Evolutionary conservation across 1,140 invertebrate species (phyloP).

Genomic region (Panonychus citri): DNA sequence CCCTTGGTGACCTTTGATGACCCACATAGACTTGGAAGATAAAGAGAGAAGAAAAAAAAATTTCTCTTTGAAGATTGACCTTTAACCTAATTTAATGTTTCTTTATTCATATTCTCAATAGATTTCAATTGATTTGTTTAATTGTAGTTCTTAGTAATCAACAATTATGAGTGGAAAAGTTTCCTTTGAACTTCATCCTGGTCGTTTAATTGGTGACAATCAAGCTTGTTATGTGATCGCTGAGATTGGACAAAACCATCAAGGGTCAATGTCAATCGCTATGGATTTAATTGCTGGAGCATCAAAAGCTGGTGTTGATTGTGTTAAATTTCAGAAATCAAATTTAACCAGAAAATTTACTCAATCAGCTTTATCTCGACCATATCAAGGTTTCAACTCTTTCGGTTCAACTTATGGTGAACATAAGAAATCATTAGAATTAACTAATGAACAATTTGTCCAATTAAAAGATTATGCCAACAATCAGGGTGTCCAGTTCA

Average conservation of each 20-base stretch:
- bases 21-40: too few species aligned
- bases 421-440: conserved; percentile 45
- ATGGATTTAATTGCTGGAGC: conserved; percentile 41
- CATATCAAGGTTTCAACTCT: conserved; percentile 37
- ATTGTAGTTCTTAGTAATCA: too few species aligned
- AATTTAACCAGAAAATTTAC: conserved; percentile 43
- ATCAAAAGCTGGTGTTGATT: conserved; percentile 44
- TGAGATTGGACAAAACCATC: conserved; percentile 63
- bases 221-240: conserved; percentile 43
- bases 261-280: conserved; percentile 41
- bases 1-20: too few species aligned
- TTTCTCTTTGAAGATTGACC: too few species aligned
- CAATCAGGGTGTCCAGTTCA: conserved; percentile 36
- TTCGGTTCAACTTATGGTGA: conserved; percentile 53
- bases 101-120: too few species aligned
- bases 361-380: conserved; percentile 30
- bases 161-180: too few species aligned
- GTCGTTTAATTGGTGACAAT: conserved; percentile 18
- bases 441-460: conserved; percentile 35
- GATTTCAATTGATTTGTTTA: too few species aligned
- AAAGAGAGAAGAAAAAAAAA: too few species aligned
- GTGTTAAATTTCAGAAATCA: conserved; percentile 61
- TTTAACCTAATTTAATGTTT: too few species aligned
- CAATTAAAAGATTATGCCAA: conserved; percentile 38
- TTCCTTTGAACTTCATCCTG: conserved; percentile 12